A percentile compares a stretch with the other conserved stretches of the same genome.
Evolutionary conservation across 2,113 vertebrate genomes (phyloP).

Genomic region (Chaetodon trifascialis): DNA sequence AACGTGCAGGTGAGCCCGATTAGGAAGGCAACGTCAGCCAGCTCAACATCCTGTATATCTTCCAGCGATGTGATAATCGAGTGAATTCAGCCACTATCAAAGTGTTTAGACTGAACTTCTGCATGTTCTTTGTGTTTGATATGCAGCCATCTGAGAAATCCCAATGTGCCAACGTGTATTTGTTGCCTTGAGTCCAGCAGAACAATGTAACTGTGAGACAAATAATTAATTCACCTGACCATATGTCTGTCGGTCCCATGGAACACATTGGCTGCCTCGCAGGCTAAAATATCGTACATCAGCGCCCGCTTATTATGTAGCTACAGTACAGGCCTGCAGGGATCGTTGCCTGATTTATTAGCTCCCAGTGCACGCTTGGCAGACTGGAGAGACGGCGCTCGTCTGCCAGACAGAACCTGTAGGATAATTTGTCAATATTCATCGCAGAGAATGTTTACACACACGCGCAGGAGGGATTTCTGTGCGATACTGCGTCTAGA

Average conservation of each 20-base stretch:
- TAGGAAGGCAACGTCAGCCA: background rate
- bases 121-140: background rate
- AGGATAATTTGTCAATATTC: slow-evolving; percentile 2
- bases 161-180: background rate
- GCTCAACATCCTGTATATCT: background rate
- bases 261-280: slow-evolving; percentile 11
- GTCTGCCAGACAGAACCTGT: background rate
- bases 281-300: slow-evolving; percentile 21
- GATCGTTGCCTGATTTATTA: slow-evolving; percentile 25
- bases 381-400: background rate
- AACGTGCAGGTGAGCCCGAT: slow-evolving; percentile 87
- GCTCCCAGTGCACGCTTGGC: slow-evolving; percentile 8
- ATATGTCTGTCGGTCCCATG: slow-evolving; percentile 22
- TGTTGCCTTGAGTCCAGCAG: background rate
- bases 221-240: slow-evolving; percentile 26
- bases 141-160: background rate
- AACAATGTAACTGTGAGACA: background rate
- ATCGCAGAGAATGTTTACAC: slow-evolving; percentile 4
- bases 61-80: background rate
- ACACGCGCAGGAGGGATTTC: background rate
- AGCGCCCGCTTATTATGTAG: slow-evolving; percentile 21
- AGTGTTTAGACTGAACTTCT: background rate
- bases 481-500: background rate
- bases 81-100: background rate
- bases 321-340: background rate